phyloP scores from a whole-genome alignment of 1,140 invertebrate species.

The Neodiprion lecontei region DNA sequence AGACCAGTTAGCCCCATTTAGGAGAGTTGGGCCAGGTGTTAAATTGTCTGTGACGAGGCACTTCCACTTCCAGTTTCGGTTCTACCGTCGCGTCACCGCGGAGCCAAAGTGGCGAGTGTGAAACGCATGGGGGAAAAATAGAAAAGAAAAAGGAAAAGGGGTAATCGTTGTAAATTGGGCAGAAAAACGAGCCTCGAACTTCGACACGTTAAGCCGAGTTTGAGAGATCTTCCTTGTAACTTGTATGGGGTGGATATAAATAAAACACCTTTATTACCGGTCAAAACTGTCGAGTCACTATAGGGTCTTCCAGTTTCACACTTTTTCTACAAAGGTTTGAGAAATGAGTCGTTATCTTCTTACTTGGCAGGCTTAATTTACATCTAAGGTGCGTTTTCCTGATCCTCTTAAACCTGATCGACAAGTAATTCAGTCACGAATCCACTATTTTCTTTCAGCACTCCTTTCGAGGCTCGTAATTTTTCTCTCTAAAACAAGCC shows the following conservation, averaged over 20 bases:
- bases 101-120: slow-evolving; percentile 4
- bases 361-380: too few relatives aligned
- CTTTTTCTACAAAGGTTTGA: too few relatives aligned
- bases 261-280: neutral
- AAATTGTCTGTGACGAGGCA: slow-evolving; percentile 7
- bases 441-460: too few relatives aligned
- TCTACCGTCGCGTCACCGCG: neutral
- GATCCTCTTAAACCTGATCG: too few relatives aligned
- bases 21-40: neutral
- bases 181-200: slow-evolving; percentile 30
- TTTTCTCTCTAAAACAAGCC: too few relatives aligned
- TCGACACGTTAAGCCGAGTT: neutral
- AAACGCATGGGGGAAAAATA: neutral
- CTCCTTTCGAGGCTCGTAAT: too few relatives aligned
- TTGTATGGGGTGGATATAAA: neutral
- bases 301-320: too few relatives aligned
- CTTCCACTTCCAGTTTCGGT: neutral
- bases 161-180: slow-evolving; percentile 37
- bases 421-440: too few relatives aligned
- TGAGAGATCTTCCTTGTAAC: too few relatives aligned
- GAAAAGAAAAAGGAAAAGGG: slow-evolving; percentile 3
- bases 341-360: too few relatives aligned
- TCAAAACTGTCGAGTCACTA: neutral
- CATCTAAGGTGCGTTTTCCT: too few relatives aligned
- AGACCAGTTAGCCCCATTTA: neutral